A percentile compares a stretch with the other conserved stretches of the same genome.
Evolutionary conservation across 92 coral and sea anemone genomes (phyloP).

Genomic region (Chrysogorgia sp.): DNA sequence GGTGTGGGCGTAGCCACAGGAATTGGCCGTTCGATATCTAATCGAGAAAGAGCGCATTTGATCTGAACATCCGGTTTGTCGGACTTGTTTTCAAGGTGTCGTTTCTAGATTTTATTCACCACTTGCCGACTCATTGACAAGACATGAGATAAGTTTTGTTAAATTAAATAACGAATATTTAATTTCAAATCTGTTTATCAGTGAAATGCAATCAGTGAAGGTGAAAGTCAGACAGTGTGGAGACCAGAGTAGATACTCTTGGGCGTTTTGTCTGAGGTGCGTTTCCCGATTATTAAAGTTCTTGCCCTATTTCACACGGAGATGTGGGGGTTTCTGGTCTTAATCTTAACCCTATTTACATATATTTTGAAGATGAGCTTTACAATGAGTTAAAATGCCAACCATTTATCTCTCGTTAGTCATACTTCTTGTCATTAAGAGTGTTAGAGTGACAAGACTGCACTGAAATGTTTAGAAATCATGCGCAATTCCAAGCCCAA

Average conservation of each 20-base stretch:
- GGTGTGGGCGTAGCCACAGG: not conserved
- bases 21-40: not conserved
- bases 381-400: too few species aligned
- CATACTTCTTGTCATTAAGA: too few species aligned
- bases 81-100: not conserved
- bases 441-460: too few species aligned
- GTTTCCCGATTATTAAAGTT: too few species aligned
- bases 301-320: too few species aligned
- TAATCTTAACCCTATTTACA: too few species aligned
- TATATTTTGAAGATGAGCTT: too few species aligned
- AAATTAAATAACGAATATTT: slow-evolving; percentile 8
- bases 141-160: slow-evolving; percentile 4
- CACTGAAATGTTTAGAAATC: too few species aligned
- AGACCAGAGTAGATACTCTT: not conserved
- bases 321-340: too few species aligned
- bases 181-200: slow-evolving; percentile 11
- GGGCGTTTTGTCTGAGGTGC: too few species aligned
- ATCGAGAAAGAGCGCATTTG: slow-evolving; percentile 8
- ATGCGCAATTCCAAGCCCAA: too few species aligned
- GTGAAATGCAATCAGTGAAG: not conserved
- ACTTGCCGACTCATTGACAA: slow-evolving; percentile 21
- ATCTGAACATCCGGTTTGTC: not conserved
- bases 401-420: too few species aligned
- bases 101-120: slow-evolving; percentile 7
- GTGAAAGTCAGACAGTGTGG: slow-evolving; percentile 8